Evolutionary conservation across 2,113 vertebrate species (phyloP), one percentile per base, ranked within the genome.

Genomic region (Protomyctophum bolini): DNA sequence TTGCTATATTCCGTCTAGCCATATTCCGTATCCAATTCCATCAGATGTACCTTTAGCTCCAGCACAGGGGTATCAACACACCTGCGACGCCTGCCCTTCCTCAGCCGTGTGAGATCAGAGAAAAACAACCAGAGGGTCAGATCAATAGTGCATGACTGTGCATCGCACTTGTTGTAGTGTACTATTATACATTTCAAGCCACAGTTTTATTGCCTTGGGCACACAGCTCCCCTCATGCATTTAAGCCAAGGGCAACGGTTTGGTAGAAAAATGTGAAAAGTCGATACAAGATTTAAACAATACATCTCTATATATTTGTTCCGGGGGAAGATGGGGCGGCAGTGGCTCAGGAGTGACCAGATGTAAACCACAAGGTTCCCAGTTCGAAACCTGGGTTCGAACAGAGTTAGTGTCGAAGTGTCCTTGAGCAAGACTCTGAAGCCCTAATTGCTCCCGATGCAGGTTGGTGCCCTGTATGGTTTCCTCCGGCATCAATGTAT

Each of bases 121-220:
- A 78, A 55, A 63, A 80, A 64, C 70, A 76, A 83, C 88, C 70
- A 4, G 61, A 72, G 83, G 73, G 76, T 69, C 61, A 28, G 85
- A 89, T 88, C 87, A 85, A 90, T 87, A 86, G 72, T 54, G 72
- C 56, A 79, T 79, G n/a, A n/a, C n/a, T n/a, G 72, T 54, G 72
- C 56, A 79, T 79, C 74, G 77, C 71, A 67, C 6, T 29, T 77
- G 55, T 84, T 83, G 82, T 71, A 81, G 33, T 41, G 33, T 41
- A 41, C 63, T 56, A 14, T 12, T 73, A 72, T 68, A 72, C 58
- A 68, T 80, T 81, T 80, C 63, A 73, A 71, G 66, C 49, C 33
- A 63, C 11, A 60, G 0, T 12, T 33, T 66, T 67, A 50, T 41
- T 46, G 8, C 7, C 54, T 68, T 76, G 59, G 33, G 65, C 58